Conservation (phyloP, 2,113 vertebrate genomes). For the Microtus montanus region DNA sequence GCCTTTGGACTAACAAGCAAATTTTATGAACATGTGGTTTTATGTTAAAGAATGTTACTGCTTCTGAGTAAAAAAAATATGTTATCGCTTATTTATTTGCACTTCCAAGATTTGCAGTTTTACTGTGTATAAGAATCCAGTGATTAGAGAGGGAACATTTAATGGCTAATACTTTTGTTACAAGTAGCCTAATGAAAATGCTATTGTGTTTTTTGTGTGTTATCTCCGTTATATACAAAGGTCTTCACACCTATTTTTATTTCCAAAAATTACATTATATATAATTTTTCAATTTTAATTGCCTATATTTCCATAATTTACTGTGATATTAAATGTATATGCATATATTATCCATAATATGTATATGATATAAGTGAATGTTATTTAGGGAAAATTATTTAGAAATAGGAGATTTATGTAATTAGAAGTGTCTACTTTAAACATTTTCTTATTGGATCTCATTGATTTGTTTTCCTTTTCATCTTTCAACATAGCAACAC, state of each 20-base stretch:
- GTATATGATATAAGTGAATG: background rate
- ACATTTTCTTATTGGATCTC: constrained; percentile 7
- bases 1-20: background rate
- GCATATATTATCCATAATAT: background rate
- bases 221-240: background rate
- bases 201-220: too few species aligned
- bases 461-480: constrained; percentile 66
- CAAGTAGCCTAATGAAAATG: constrained; percentile 5
- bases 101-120: too few species aligned
- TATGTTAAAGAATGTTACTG: background rate
- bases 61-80: background rate
- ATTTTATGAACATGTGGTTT: background rate
- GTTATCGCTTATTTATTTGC: background rate
- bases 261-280: constrained; percentile 11
- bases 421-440: constrained; percentile 2
- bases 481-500: constrained; percentile 42
- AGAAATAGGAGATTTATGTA: background rate
- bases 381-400: constrained; percentile 24
- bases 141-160: background rate
- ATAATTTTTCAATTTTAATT: background rate
- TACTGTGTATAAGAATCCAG: background rate
- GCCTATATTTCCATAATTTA: background rate
- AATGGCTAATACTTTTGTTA: background rate
- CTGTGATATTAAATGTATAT: background rate
- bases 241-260: background rate